These are phyloP conservation scores for Oenanthe melanoleuca DNA, from an alignment of 2,113 vertebrate species.

Conservation along the genomic window DNA sequence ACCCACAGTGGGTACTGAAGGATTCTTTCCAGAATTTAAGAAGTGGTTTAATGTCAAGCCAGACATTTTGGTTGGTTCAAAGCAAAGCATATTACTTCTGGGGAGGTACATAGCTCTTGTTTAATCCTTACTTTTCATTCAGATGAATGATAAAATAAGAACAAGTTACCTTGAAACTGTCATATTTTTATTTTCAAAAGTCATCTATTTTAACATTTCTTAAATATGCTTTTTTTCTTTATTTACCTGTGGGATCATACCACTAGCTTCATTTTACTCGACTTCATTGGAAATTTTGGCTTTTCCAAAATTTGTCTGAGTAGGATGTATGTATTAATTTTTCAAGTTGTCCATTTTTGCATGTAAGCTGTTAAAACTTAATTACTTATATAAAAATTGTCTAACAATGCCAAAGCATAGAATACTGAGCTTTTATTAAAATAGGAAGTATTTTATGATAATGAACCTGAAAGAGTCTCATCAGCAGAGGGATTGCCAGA, in stretches of 20 bases:
- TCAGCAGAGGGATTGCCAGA: background rate
- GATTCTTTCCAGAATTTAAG: background rate
- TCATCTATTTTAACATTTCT: background rate
- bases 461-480: background rate
- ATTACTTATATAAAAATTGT: background rate
- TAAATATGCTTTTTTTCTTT: background rate
- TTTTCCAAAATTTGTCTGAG: background rate
- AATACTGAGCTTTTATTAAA: background rate
- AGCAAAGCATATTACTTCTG: background rate
- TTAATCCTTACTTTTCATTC: slow-evolving; percentile 6
- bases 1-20: background rate
- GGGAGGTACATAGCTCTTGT: background rate
- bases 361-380: background rate
- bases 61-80: background rate
- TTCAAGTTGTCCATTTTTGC: background rate
- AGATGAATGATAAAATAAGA: background rate
- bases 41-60: background rate
- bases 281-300: background rate
- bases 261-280: background rate
- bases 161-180: background rate
- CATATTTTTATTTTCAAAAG: background rate
- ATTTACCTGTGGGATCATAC: background rate
- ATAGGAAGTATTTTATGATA: background rate
- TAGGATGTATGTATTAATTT: background rate
- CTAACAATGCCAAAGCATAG: background rate